phyloP scores from a whole-genome alignment of 1,140 invertebrate species.

The Dreissena rostriformis region DNA sequence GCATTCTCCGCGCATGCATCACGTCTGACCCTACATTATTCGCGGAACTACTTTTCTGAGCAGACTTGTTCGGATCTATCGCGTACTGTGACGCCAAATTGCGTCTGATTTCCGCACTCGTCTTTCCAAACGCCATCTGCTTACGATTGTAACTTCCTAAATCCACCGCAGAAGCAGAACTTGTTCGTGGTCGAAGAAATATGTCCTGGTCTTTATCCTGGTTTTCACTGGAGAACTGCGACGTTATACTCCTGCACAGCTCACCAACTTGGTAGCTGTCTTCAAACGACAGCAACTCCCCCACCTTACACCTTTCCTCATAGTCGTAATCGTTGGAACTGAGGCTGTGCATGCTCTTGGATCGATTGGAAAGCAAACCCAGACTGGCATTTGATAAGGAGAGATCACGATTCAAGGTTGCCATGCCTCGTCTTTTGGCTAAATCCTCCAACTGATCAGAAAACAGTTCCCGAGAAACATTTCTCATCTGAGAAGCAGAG shows the following conservation, averaged over 20 bases:
- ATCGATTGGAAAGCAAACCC: slow-evolving; percentile 53
- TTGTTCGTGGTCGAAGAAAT: slow-evolving; percentile 42
- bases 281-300: slow-evolving; percentile 51
- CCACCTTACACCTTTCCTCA: slow-evolving; percentile 55
- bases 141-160: slow-evolving; percentile 39
- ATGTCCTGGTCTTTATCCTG: slow-evolving; percentile 18
- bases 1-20: slow-evolving; percentile 35
- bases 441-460: slow-evolving; percentile 57
- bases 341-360: slow-evolving; percentile 54
- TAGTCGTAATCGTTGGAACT: slow-evolving; percentile 56
- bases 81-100: slow-evolving; percentile 51
- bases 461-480: slow-evolving; percentile 52
- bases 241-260: slow-evolving; percentile 50
- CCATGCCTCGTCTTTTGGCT: slow-evolving; percentile 45
- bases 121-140: slow-evolving; percentile 48
- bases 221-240: slow-evolving; percentile 46
- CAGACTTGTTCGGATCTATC: slow-evolving; percentile 46
- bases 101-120: slow-evolving; percentile 47
- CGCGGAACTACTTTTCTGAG: slow-evolving; percentile 51
- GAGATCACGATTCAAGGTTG: slow-evolving; percentile 51
- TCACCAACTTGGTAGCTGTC: slow-evolving; percentile 49
- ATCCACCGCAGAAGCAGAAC: slow-evolving; percentile 46
- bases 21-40: slow-evolving; percentile 38
- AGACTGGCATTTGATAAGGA: slow-evolving; percentile 57
- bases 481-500: slow-evolving; percentile 43